These are phyloP conservation scores for Crepidodera aurea DNA, from an alignment of 2,888 invertebrate species.

Conservation along the genomic window DNA sequence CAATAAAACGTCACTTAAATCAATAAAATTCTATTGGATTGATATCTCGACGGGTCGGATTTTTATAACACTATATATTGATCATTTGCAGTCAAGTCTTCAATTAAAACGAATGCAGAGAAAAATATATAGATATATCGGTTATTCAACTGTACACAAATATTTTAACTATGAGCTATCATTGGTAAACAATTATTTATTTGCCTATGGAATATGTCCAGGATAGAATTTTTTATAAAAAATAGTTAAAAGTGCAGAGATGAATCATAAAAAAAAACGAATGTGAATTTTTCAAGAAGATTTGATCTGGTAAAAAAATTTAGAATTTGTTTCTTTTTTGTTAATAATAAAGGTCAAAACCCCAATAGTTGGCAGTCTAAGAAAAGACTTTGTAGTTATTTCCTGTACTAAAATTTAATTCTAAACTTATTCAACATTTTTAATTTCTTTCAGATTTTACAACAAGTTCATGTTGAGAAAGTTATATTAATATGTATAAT, in stretches of 20 bases:
- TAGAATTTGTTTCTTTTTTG: no score
- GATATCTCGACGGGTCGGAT: conserved; percentile 1
- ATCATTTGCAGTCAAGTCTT: neutral
- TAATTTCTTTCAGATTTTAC: no score
- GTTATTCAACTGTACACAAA: conserved; percentile 6
- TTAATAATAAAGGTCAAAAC: no score
- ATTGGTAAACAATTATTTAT: conserved; percentile 3
- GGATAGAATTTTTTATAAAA: neutral
- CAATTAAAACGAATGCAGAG: neutral
- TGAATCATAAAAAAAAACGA: neutral
- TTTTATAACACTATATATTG: conserved; percentile 1
- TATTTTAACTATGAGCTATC: conserved; percentile 4
- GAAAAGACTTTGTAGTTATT: no score
- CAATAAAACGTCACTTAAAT: neutral
- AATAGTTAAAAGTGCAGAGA: neutral
- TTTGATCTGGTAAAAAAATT: no score
- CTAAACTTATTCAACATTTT: no score
- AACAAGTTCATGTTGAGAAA: no score
- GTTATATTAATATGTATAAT: no score
- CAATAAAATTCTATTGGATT: conserved; percentile 8
- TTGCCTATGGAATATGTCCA: neutral
- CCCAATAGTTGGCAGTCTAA: no score
- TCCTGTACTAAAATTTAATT: no score
- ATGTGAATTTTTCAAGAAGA: no score
- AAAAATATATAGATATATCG: neutral